Evolutionary conservation across 1,140 invertebrate genomes (phyloP), one percentile per base, ranked within the genome.

Genomic region (Drosophila novamexicana): DNA sequence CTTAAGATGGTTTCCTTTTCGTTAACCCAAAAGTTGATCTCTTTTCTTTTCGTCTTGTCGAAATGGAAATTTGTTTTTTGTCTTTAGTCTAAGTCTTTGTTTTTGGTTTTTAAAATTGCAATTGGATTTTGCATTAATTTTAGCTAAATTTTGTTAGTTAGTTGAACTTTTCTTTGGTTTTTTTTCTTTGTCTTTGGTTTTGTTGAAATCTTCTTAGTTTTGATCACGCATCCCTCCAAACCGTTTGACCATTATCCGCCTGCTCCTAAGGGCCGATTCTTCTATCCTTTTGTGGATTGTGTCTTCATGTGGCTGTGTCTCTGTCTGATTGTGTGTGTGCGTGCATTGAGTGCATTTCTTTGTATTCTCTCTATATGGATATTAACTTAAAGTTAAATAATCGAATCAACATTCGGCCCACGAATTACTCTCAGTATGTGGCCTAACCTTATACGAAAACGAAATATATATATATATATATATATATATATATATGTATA

Each of bases 161-260:
- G 22, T 50, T 66, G 52, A 56, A 29, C 40, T 59, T 63, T 37
- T 44, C 16, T 77, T 61, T 45, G n/a, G 50, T 63, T 65, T 69
- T 80, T 80, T 68, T 64, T 68, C 53, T 40, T 39, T 29, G 45
- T 47, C 70, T 59, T 67, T 81, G 54, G 47, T 74, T 70, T 53
- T 59, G 49, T 67, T 74, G 44, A 56, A 32, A 50, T 64, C 47
- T 54, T 47, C 32, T 69, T 77, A 44, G 32, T 90, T 85, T 91
- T 92, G 91, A 93, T 93, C 94, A 95, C 94, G 94, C 94, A 94
- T 95, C 94, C 94, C 94, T 94, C 94, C 92, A 92, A 93, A 73
- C 70, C 77, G 64, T 76, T 89, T 79, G 66, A 83, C 75, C 75
- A 76, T 84, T 58, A 62, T 67, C 71, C 75, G 75, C 70, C 79